phyloP scores from a whole-genome alignment of 2,797 vertebrate species.

The Intellagama lesueurii region DNA sequence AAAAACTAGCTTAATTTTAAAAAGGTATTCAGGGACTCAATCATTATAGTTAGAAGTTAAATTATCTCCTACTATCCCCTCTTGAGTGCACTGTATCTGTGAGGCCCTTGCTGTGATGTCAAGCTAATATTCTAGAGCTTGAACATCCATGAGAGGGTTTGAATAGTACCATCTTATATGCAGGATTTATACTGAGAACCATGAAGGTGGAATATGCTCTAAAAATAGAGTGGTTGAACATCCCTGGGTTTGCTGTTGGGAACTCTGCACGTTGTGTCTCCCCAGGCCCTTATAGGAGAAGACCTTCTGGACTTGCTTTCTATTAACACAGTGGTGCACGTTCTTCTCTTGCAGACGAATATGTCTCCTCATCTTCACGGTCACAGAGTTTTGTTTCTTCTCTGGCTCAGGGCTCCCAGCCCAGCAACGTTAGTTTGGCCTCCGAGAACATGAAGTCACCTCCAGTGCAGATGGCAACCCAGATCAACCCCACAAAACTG shows the following conservation, averaged over 20 bases:
- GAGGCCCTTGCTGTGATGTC: background rate
- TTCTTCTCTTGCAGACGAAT: constrained; percentile 85
- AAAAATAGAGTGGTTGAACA: background rate
- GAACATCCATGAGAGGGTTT: too few relatives aligned
- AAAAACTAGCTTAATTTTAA: too few relatives aligned
- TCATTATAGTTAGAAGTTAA: too few relatives aligned
- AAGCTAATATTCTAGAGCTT: background rate
- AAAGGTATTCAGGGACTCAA: too few relatives aligned
- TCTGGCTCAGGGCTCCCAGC: constrained; percentile 32
- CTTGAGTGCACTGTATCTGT: background rate
- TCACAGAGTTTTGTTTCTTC: constrained; percentile 61
- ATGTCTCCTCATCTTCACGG: constrained; percentile 79
- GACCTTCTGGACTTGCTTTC: background rate
- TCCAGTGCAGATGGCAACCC: constrained; percentile 27
- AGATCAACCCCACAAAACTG: constrained; percentile 84
- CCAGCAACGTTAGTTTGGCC: constrained; percentile 1
- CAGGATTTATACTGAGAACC: background rate
- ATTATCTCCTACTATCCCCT: too few relatives aligned
- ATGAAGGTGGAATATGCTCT: too few relatives aligned
- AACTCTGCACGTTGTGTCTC: background rate
- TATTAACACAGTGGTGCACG: fast-evolving
- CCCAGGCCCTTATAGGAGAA: too few relatives aligned
- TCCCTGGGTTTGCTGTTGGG: background rate
- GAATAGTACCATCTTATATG: background rate
- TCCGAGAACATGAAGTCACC: constrained; percentile 46